phyloP scores from a whole-genome alignment of 2,888 invertebrate species.

The Erebia epiphron region DNA sequence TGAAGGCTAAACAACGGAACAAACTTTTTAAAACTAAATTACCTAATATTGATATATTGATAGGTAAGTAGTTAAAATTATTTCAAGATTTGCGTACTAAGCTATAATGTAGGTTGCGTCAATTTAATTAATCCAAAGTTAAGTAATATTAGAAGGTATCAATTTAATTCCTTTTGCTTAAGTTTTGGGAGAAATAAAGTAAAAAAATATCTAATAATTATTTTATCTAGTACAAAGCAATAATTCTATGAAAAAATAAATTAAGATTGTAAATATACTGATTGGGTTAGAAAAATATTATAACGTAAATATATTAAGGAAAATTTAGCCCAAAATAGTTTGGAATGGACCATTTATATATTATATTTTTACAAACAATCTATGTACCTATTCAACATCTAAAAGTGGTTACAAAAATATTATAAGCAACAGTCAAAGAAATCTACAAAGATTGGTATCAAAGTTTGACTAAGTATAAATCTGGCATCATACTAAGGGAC shows the following conservation, averaged over 20 bases:
- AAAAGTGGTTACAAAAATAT: slow-evolving; percentile 53
- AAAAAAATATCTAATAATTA: no score
- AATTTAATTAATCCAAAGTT: not conserved
- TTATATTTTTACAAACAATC: slow-evolving; percentile 45
- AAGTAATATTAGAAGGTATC: not conserved
- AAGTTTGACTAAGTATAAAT: slow-evolving; percentile 58
- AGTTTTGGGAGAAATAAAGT: not conserved
- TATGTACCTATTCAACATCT: slow-evolving; percentile 60
- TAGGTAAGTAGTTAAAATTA: not conserved
- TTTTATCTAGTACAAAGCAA: no score
- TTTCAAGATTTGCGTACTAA: not conserved
- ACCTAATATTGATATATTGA: not conserved
- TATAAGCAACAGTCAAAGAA: slow-evolving; percentile 58
- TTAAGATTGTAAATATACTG: not conserved
- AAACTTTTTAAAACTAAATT: not conserved
- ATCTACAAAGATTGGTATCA: slow-evolving; percentile 53
- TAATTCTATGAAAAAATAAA: no score
- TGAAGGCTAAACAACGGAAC: not conserved
- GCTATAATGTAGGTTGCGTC: not conserved
- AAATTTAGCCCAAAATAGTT: slow-evolving; percentile 25
- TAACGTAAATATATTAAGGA: slow-evolving; percentile 13
- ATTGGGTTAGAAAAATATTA: slow-evolving; percentile 13
- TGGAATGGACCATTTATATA: slow-evolving; percentile 33
- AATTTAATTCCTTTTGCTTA: not conserved
- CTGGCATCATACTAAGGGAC: slow-evolving; percentile 41